Evolutionary conservation across 2,113 vertebrate genomes (phyloP).

Genomic region (Plecotus auritus): DNA sequence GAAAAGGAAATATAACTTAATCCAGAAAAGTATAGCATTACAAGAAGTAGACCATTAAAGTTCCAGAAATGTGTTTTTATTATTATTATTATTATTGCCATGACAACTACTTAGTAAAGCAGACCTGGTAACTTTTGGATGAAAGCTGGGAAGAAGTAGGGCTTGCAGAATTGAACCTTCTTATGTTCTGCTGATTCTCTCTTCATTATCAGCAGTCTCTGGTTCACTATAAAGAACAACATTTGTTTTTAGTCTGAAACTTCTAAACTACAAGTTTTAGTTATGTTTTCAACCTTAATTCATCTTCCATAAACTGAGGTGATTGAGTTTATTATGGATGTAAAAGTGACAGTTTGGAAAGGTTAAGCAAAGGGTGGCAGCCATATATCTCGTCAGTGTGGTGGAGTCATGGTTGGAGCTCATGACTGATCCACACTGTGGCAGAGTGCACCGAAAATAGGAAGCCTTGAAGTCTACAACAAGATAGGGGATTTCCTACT

Average conservation of each 20-base stretch:
- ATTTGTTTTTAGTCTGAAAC: background rate
- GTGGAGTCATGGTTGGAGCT: background rate
- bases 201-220: background rate
- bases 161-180: background rate
- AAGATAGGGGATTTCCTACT: constrained; percentile 1
- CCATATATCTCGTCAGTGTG: background rate
- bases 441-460: background rate
- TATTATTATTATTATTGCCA: background rate
- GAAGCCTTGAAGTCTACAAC: background rate
- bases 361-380: background rate
- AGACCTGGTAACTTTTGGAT: background rate
- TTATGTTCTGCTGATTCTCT: background rate
- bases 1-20: background rate
- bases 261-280: background rate
- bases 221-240: background rate
- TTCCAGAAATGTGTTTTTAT: background rate
- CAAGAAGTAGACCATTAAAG: background rate
- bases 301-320: background rate
- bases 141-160: background rate
- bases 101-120: background rate
- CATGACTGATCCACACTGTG: background rate
- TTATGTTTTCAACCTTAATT: background rate
- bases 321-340: background rate
- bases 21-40: background rate
- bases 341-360: background rate